These are phyloP conservation scores for Paedocypris micromegethes DNA, from an alignment of 2,797 vertebrate species.

Conservation along the genomic window DNA sequence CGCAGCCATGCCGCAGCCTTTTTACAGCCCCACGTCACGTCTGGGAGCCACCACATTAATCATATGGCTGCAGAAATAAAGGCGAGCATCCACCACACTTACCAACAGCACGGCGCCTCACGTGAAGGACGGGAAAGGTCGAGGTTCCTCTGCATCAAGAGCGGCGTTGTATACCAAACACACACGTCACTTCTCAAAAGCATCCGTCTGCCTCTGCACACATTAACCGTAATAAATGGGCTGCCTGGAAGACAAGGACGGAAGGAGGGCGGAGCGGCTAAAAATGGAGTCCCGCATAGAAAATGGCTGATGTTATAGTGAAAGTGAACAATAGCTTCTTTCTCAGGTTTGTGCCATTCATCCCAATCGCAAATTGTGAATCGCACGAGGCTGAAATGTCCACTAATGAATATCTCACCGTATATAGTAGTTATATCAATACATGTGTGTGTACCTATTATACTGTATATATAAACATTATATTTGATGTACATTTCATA, in stretches of 20 bases:
- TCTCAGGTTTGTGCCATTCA: no score
- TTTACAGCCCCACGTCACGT: slow-evolving; percentile 67
- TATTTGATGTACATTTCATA: no score
- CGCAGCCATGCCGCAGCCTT: slow-evolving; percentile 47
- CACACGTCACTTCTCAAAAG: slow-evolving; percentile 34
- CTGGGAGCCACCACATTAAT: slow-evolving; percentile 68
- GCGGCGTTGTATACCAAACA: slow-evolving; percentile 34
- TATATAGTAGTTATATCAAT: no score
- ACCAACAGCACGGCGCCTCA: slow-evolving; percentile 52
- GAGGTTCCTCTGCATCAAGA: slow-evolving; percentile 26
- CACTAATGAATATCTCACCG: no score
- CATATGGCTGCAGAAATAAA: slow-evolving; percentile 69
- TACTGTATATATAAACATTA: no score
- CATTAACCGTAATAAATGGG: slow-evolving; percentile 67
- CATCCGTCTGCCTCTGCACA: slow-evolving; percentile 33
- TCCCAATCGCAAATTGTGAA: no score
- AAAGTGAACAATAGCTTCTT: slow-evolving; percentile 16
- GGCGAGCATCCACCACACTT: slow-evolving; percentile 71
- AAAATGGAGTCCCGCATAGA: slow-evolving; percentile 62
- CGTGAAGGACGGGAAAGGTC: slow-evolving; percentile 70
- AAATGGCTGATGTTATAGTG: slow-evolving; percentile 43
- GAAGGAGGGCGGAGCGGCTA: slow-evolving; percentile 64
- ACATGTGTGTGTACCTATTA: no score
- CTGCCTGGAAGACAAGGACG: slow-evolving; percentile 65
- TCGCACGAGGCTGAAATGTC: no score